A percentile compares a stretch with the other conserved stretches of the same genome.
These are phyloP conservation scores for Climacteris rufus DNA, from an alignment of 2,113 vertebrate genomes.

Conservation along the genomic window DNA sequence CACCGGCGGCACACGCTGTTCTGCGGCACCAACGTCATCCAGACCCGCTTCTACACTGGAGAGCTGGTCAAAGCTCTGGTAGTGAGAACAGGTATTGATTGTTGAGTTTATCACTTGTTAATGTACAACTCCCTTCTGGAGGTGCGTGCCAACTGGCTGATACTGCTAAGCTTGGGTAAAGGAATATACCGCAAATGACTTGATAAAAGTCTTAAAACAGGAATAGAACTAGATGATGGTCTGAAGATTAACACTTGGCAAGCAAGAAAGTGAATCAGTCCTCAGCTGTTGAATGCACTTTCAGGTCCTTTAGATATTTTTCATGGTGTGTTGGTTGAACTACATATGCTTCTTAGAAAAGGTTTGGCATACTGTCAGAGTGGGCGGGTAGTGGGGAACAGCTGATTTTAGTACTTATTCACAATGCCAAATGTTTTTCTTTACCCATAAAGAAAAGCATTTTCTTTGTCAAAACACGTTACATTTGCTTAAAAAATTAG, in stretches of 20 bases:
- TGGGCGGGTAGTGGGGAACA: neutral
- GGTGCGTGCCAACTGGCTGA: neutral
- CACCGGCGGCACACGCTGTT: conserved; percentile 94
- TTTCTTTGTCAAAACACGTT: neutral
- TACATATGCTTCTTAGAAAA: neutral
- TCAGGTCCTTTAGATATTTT: neutral
- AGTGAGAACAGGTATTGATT: conserved; percentile 85
- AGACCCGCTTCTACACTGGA: conserved; percentile 95
- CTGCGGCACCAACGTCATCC: conserved; percentile 94
- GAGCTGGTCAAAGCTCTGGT: conserved; percentile 94
- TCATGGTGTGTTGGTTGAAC: neutral
- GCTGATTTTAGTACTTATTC: neutral
- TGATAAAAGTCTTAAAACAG: neutral
- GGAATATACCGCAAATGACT: neutral
- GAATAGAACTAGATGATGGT: neutral
- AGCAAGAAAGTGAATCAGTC: neutral
- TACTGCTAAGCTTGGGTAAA: neutral
- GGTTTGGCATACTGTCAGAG: rapidly evolving
- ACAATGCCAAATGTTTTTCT: neutral
- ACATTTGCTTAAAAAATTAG: neutral
- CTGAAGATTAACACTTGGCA: neutral
- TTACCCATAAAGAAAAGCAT: neutral
- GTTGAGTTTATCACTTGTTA: neutral
- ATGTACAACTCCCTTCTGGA: neutral
- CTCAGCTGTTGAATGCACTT: neutral